These are phyloP conservation scores for Rutpela maculata DNA, from an alignment of 2,888 invertebrate genomes.

Conservation along the genomic window DNA sequence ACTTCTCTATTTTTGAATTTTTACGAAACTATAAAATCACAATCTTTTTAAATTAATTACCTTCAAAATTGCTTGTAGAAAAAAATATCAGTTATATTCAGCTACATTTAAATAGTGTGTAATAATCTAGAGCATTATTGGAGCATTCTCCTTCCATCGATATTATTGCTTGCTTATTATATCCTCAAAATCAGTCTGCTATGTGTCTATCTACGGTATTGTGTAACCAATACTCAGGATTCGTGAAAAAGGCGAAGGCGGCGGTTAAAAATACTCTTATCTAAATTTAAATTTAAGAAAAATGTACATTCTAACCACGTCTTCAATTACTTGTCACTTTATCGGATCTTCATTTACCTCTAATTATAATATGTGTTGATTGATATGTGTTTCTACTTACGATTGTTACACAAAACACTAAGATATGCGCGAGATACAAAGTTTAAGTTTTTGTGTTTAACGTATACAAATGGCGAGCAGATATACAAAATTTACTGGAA, in stretches of 20 bases:
- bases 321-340: not conserved
- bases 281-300: not conserved
- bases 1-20: too few species aligned
- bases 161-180: too few species aligned
- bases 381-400: conserved; percentile 23
- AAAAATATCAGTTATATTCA: too few species aligned
- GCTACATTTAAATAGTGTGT: too few species aligned
- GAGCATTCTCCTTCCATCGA: too few species aligned
- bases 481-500: conserved; percentile 52
- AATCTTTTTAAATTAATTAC: too few species aligned
- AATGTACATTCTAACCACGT: not conserved
- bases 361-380: not conserved
- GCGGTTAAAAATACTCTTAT: not conserved
- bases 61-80: too few species aligned
- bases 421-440: conserved; percentile 40
- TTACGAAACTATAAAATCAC: too few species aligned
- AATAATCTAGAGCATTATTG: too few species aligned
- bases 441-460: conserved; percentile 42
- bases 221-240: not conserved
- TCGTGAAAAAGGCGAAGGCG: not conserved
- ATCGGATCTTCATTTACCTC: conserved; percentile 16
- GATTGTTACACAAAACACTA: conserved; percentile 35
- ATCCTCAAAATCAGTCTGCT: not conserved
- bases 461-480: conserved; percentile 41
- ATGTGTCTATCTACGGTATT: not conserved